phyloP scores from a whole-genome alignment of 2,888 invertebrate genomes.

The Poecilus cupreus region DNA sequence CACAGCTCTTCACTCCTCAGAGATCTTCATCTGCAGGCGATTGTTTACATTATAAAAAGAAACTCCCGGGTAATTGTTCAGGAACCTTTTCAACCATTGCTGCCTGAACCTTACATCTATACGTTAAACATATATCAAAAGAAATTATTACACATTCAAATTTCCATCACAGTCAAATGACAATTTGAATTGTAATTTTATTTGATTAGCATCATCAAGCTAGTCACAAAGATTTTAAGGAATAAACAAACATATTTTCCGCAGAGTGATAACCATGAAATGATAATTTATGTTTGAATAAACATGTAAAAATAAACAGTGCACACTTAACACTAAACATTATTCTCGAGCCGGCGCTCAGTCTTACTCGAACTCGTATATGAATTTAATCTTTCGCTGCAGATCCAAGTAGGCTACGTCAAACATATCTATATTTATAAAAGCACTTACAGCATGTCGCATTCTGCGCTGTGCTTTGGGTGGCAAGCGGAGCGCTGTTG shows the following conservation, averaged over 20 bases:
- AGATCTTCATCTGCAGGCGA: slow-evolving; percentile 49
- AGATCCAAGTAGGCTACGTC: slow-evolving; percentile 39
- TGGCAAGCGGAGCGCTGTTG: slow-evolving; percentile 31
- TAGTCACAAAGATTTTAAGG: too few relatives aligned
- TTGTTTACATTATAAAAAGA: slow-evolving; percentile 51
- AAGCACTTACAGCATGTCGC: slow-evolving; percentile 41
- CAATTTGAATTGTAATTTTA: too few relatives aligned
- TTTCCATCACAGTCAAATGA: too few relatives aligned
- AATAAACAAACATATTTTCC: background rate
- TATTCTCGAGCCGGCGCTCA: background rate
- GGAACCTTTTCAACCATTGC: background rate
- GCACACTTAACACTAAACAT: background rate
- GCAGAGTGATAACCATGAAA: background rate
- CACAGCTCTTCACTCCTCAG: slow-evolving; percentile 26
- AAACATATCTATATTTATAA: slow-evolving; percentile 40
- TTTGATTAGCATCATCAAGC: too few relatives aligned
- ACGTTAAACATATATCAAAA: too few relatives aligned
- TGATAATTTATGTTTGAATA: background rate
- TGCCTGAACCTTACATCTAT: background rate
- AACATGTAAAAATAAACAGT: background rate
- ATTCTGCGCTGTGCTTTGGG: slow-evolving; percentile 45
- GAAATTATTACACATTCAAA: too few relatives aligned
- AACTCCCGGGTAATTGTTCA: slow-evolving; percentile 30
- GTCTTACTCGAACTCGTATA: background rate
- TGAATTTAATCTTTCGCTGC: slow-evolving; percentile 16